Evolutionary conservation across 2,888 invertebrate genomes (phyloP).

Genomic region (Mesoligia furuncula): DNA sequence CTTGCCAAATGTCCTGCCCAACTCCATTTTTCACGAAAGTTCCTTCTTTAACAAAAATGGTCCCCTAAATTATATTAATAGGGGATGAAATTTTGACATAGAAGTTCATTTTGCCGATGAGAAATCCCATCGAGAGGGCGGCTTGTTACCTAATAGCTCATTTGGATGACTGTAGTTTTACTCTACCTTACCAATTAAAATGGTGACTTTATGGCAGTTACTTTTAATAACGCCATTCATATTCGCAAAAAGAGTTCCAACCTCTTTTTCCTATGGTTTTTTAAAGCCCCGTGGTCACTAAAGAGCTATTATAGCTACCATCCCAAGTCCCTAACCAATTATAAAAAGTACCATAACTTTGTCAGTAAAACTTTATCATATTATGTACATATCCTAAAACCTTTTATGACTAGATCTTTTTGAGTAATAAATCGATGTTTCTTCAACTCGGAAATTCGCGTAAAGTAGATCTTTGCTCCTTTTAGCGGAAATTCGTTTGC

Average conservation of each 20-base stretch:
- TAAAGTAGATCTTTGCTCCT: slow-evolving; percentile 38
- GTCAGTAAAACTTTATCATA: background rate
- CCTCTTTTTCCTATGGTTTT: too few species aligned
- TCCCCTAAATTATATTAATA: background rate
- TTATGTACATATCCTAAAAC: background rate
- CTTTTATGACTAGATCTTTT: background rate
- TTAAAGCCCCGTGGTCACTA: slow-evolving; percentile 12
- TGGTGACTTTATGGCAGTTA: slow-evolving; percentile 21
- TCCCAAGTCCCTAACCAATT: slow-evolving; percentile 32
- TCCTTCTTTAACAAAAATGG: background rate
- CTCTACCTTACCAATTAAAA: background rate
- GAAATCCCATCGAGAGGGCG: background rate
- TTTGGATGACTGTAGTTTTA: background rate
- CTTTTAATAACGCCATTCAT: slow-evolving; percentile 34
- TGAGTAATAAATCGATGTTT: background rate
- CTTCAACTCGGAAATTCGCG: slow-evolving; percentile 16
- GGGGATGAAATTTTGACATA: background rate
- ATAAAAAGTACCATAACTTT: slow-evolving; percentile 19
- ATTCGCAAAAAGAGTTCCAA: slow-evolving; percentile 4
- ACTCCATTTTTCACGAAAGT: background rate
- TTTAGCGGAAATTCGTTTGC: slow-evolving; percentile 46
- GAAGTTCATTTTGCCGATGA: background rate
- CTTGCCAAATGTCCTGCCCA: background rate
- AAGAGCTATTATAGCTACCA: slow-evolving; percentile 32
- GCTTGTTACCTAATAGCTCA: background rate